Conservation (phyloP, 2,113 vertebrate species). For the Cebidichthys violaceus region DNA sequence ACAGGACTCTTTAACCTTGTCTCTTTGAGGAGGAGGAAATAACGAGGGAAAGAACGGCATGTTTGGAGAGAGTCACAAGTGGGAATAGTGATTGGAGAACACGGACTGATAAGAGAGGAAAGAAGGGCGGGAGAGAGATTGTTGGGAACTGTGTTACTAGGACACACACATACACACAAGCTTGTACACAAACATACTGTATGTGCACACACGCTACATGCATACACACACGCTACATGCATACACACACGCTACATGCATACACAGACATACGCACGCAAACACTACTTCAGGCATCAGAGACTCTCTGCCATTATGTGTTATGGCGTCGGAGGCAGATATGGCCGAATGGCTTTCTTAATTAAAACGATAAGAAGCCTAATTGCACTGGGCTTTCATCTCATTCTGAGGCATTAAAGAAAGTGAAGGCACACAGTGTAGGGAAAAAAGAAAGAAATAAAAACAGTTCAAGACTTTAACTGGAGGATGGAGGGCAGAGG, state of each 20-base stretch:
- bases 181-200: slow-evolving; percentile 20
- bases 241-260: slow-evolving; percentile 1
- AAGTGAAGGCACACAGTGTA: slow-evolving; percentile 75
- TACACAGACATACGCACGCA: slow-evolving; percentile 26
- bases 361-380: slow-evolving; percentile 89
- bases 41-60: slow-evolving; percentile 66
- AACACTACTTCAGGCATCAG: slow-evolving; percentile 77
- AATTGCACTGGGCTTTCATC: slow-evolving; percentile 84
- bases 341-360: slow-evolving; percentile 85
- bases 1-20: slow-evolving; percentile 77
- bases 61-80: slow-evolving; percentile 72
- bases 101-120: slow-evolving; percentile 74
- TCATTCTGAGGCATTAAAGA: slow-evolving; percentile 80
- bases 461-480: slow-evolving; percentile 74
- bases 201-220: slow-evolving; percentile 15
- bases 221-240: slow-evolving; percentile 30
- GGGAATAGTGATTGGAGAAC: slow-evolving; percentile 76
- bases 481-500: slow-evolving; percentile 64
- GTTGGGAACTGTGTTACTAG: slow-evolving; percentile 78
- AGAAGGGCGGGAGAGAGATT: slow-evolving; percentile 60
- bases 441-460: slow-evolving; percentile 67
- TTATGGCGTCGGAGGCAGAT: slow-evolving; percentile 80
- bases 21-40: slow-evolving; percentile 72
- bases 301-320: slow-evolving; percentile 79
- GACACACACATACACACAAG: slow-evolving; percentile 41